Conservation (phyloP, 2,797 vertebrate species). For the Loriculus beryllinus region DNA sequence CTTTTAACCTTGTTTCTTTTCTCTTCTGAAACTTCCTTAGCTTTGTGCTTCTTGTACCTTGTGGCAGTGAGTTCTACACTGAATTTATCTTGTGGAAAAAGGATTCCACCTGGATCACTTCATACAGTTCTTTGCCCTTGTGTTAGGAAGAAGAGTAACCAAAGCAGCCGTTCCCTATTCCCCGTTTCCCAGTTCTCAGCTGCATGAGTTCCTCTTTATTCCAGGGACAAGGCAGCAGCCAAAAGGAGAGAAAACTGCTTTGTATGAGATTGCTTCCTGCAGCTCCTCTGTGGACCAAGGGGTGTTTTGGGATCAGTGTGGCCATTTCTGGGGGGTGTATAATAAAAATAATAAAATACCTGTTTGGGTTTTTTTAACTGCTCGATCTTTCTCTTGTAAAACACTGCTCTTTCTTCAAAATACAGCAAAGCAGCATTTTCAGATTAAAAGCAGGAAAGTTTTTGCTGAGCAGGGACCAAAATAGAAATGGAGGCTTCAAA, state of each 20-base stretch:
- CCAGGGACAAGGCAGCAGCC: neutral
- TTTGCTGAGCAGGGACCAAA: neutral
- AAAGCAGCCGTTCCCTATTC: neutral
- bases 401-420: neutral
- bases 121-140: neutral
- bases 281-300: neutral
- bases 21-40: neutral
- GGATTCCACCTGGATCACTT: neutral
- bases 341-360: neutral
- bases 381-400: neutral
- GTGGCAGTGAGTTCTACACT: neutral
- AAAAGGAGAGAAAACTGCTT: neutral
- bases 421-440: neutral
- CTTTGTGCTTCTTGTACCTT: neutral
- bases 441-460: neutral
- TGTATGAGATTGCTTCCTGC: neutral
- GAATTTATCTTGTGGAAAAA: neutral
- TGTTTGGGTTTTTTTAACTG: neutral
- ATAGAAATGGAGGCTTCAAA: neutral
- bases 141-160: neutral
- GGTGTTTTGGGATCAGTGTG: neutral
- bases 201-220: neutral
- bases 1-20: neutral
- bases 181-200: neutral
- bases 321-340: neutral